These are phyloP conservation scores for Netelia inedita DNA, from an alignment of 2,888 invertebrate species.

Conservation along the genomic window DNA sequence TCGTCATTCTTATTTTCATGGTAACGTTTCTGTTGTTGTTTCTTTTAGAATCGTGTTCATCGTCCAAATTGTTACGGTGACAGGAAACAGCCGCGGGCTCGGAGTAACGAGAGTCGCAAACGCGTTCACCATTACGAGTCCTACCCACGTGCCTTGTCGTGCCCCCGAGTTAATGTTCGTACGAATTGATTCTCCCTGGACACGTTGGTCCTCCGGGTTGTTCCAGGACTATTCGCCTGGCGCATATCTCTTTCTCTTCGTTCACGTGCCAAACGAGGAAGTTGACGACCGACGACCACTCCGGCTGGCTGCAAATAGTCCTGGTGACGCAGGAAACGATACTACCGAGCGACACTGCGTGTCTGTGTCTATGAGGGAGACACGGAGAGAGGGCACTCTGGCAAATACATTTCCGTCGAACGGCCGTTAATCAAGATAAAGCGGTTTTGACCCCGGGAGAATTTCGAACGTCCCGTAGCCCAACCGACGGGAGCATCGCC, in stretches of 20 bases:
- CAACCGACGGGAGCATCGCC: slow-evolving; percentile 1
- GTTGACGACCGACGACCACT: slow-evolving; percentile 56
- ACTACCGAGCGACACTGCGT: slow-evolving; percentile 37
- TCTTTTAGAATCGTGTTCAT: neutral
- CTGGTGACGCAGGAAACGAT: slow-evolving; percentile 42
- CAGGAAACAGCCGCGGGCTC: slow-evolving; percentile 26
- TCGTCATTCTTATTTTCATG: no score
- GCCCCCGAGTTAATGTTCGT: slow-evolving; percentile 39
- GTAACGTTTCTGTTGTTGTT: neutral
- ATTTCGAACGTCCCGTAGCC: slow-evolving; percentile 35
- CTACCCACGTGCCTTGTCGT: neutral
- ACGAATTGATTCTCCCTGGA: slow-evolving; percentile 52
- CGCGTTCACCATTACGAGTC: slow-evolving; percentile 20
- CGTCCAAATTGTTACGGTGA: slow-evolving; percentile 3
- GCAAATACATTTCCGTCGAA: slow-evolving; percentile 69
- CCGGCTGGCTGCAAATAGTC: slow-evolving; percentile 60
- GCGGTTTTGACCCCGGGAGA: slow-evolving; percentile 50
- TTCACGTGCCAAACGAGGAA: slow-evolving; percentile 2
- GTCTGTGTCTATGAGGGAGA: neutral
- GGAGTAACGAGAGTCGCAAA: slow-evolving; percentile 53
- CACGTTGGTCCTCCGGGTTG: neutral
- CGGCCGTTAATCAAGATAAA: slow-evolving; percentile 69
- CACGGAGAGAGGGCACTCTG: slow-evolving; percentile 33
- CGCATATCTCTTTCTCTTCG: slow-evolving; percentile 44
- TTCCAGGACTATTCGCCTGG: slow-evolving; percentile 3